A percentile compares a stretch with the other conserved stretches of the same genome.
These are phyloP conservation scores for Cricetomys ansorgei DNA, from an alignment of 2,113 vertebrate species.

Conservation along the genomic window DNA sequence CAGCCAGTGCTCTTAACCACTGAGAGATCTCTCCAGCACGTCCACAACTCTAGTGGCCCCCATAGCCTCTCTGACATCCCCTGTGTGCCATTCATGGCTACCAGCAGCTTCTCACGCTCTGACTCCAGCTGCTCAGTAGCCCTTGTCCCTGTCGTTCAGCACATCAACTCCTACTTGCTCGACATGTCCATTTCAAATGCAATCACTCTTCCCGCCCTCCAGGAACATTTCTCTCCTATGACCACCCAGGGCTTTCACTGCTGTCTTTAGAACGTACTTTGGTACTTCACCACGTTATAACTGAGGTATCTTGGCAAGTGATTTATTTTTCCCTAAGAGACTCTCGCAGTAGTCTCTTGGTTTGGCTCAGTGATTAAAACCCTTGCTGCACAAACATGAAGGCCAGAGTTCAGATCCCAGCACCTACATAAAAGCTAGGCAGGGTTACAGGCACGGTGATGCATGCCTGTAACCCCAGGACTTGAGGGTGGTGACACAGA, in stretches of 20 bases:
- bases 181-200: not conserved
- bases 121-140: not conserved
- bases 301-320: not conserved
- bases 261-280: not conserved
- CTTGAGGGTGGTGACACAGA: not conserved
- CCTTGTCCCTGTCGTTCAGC: not conserved
- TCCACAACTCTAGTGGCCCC: not conserved
- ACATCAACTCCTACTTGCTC: not conserved
- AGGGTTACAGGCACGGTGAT: not conserved
- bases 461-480: not conserved
- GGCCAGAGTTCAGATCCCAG: not conserved
- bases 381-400: not conserved
- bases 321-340: not conserved
- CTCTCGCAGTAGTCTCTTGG: not conserved
- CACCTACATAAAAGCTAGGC: not conserved
- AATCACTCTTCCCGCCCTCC: not conserved
- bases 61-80: too few relatives aligned
- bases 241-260: not conserved
- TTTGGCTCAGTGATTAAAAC: not conserved
- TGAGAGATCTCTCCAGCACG: not conserved
- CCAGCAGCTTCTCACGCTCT: not conserved
- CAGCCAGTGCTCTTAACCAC: not conserved
- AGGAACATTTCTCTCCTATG: not conserved
- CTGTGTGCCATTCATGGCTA: not conserved
- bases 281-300: not conserved